phyloP scores from a whole-genome alignment of 2,888 invertebrate genomes.

The Unio delphinus region DNA sequence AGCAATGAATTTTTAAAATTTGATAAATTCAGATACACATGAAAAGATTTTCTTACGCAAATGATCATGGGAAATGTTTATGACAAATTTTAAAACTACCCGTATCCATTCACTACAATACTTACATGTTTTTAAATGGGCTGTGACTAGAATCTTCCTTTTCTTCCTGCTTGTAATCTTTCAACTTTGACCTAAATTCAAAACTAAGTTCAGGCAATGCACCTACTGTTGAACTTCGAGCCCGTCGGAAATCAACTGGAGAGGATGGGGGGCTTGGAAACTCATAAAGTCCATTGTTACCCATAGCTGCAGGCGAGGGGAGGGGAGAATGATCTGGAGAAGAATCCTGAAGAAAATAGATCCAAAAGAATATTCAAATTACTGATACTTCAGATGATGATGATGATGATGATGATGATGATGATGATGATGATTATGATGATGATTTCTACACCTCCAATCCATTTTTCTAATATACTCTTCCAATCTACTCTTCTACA shows the following conservation, averaged over 20 bases:
- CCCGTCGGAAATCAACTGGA: slow-evolving; percentile 38
- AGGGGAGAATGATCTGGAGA: slow-evolving; percentile 11
- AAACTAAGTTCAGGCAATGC: slow-evolving; percentile 42
- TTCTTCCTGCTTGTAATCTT: slow-evolving; percentile 24
- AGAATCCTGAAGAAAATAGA: background rate
- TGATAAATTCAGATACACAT: background rate
- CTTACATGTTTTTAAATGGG: slow-evolving; percentile 72
- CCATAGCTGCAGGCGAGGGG: slow-evolving; percentile 30
- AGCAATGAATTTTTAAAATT: background rate
- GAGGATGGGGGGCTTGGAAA: slow-evolving; percentile 54
- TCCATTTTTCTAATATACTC: too few relatives aligned
- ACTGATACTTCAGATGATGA: too few relatives aligned
- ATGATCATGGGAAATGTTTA: background rate
- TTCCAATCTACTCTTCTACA: too few relatives aligned
- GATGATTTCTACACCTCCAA: too few relatives aligned
- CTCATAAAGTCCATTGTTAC: slow-evolving; percentile 52
- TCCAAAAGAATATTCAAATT: background rate
- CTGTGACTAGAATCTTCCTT: slow-evolving; percentile 51
- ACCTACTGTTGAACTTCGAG: slow-evolving; percentile 61
- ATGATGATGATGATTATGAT: too few relatives aligned
- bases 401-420: too few relatives aligned
- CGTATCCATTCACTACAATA: slow-evolving; percentile 7
- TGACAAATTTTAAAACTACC: background rate
- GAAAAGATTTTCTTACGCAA: background rate
- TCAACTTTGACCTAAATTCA: slow-evolving; percentile 18